phyloP scores from a whole-genome alignment of 2,888 invertebrate species.

The Glyphotaelius pellucidus region DNA sequence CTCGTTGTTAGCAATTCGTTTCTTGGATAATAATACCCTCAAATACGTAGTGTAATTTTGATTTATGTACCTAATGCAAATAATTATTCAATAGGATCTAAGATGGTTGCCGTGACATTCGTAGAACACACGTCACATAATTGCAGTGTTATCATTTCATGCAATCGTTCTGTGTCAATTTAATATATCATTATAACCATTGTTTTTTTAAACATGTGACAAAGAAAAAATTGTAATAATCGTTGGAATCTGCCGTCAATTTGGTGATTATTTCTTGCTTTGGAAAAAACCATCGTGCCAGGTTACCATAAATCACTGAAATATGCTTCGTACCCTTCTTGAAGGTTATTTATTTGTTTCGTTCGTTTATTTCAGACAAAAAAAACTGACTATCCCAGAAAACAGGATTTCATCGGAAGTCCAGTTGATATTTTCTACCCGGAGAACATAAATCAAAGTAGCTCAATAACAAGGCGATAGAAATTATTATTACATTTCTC shows the following conservation, averaged over 20 bases:
- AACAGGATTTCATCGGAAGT: background rate
- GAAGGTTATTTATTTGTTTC: background rate
- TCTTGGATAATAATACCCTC: background rate
- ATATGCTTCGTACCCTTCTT: background rate
- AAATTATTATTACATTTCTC: background rate
- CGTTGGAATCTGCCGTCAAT: background rate
- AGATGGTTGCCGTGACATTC: background rate
- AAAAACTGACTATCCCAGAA: too few species aligned
- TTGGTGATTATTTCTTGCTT: background rate
- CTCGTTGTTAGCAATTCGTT: background rate
- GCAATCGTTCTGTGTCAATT: background rate
- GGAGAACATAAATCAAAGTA: background rate
- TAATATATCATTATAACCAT: background rate
- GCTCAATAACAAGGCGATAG: background rate
- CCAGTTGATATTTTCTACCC: background rate
- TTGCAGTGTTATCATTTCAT: background rate
- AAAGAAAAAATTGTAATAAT: background rate
- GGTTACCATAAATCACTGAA: background rate
- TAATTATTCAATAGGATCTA: background rate
- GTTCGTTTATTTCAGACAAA: background rate
- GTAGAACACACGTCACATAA: background rate
- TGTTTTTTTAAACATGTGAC: background rate
- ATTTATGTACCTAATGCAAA: background rate
- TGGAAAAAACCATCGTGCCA: background rate
- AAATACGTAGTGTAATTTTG: background rate